Base-by-base conservation (phyloP, 2,113 vertebrate genomes). In the Upupa epops region DNA sequence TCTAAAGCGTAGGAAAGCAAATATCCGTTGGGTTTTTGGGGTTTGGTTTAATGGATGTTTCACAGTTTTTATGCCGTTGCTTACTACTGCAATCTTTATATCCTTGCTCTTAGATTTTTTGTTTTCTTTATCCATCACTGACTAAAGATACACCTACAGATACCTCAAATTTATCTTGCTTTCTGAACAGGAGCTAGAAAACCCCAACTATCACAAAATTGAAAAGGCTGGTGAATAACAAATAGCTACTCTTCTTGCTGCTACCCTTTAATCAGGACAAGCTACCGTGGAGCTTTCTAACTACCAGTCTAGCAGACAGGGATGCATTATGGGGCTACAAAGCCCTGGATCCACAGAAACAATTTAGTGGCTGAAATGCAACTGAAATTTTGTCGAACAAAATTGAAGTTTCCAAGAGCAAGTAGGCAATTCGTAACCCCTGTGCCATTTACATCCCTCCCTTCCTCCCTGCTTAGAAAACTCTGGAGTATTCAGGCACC, bases 81-180 rank as follows among this genome's bases (percentile, higher is more conserved):
- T 75, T 81, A 26, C 11, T 45, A 13, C 29, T 63, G 25, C 19
- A 59, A 24, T 55, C 21, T 89, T 88, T 60, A 6, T 42, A 31
- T 81, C 52, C 91, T 83, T 52, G 5, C 34, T 89, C 48, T 86
- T 65, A 65, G n/a, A 13, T 70, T 80, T 20, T 73, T 65, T 58
- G 75, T 93, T 59, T 54, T 83, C 14, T 70, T 87, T 85, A 46
- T 87, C 84, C 18, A 32, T 78, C 26, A 51, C 13, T 79, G 51
- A 29, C 42, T 69, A 66, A 92, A 64, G 81, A 26, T n/a, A 36
- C 40, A 78, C 26, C 17, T 76, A 34, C 34, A 75, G 52, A 86
- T 81, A 34, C 32, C 25, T 91, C 58, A 59, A 21, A 49, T 79
- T 91, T 72, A 17, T 86, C 75, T 93, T 71, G 11, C 28, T 81